phyloP scores from a whole-genome alignment of 2,888 invertebrate genomes.

The Phengaris arion region DNA sequence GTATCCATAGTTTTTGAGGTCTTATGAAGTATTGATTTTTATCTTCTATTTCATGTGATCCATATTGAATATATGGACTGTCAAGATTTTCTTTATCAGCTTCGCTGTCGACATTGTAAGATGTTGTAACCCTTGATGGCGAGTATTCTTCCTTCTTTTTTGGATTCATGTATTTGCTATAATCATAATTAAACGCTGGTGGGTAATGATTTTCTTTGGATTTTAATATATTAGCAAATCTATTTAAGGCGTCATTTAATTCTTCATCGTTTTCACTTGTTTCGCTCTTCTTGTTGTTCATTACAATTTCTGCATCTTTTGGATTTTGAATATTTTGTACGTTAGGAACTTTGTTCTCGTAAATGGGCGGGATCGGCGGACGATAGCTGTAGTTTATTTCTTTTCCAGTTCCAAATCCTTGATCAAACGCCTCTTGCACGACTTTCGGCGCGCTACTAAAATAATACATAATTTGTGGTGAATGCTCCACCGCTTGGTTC shows the following conservation, averaged over 20 bases:
- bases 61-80: background rate
- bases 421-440: slow-evolving; percentile 56
- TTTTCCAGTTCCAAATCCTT: slow-evolving; percentile 56
- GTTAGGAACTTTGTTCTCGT: slow-evolving; percentile 27
- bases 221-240: slow-evolving; percentile 32
- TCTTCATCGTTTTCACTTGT: background rate
- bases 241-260: slow-evolving; percentile 21
- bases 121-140: background rate
- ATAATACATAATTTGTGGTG: slow-evolving; percentile 62
- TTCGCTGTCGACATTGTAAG: background rate
- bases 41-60: background rate
- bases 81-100: background rate
- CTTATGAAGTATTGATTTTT: background rate
- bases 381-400: slow-evolving; percentile 47
- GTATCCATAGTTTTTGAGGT: background rate
- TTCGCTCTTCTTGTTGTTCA: background rate
- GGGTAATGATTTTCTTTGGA: slow-evolving; percentile 30
- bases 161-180: slow-evolving; percentile 38
- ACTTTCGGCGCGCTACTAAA: slow-evolving; percentile 69
- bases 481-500: slow-evolving; percentile 56
- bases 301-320: background rate
- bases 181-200: slow-evolving; percentile 42
- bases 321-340: background rate
- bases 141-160: background rate
- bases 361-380: slow-evolving; percentile 27